phyloP scores from a whole-genome alignment of 2,888 invertebrate species.

The Nasonia oneida region DNA sequence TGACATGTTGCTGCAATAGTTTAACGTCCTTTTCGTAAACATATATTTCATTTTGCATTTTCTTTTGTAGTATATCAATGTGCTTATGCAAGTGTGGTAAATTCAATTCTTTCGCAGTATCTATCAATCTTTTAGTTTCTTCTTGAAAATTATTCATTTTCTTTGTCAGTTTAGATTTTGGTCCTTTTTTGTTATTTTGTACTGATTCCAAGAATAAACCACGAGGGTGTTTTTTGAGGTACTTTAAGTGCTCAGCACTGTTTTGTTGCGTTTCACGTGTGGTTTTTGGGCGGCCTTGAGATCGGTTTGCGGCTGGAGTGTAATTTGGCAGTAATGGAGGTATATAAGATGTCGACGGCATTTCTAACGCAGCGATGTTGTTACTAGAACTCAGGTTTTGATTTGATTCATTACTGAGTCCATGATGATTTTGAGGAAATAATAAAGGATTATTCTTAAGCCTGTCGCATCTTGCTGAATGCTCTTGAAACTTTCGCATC shows the following conservation, averaged over 20 bases:
- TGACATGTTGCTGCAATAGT: neutral
- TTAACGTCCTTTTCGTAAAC: neutral
- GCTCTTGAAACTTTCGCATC: conserved; percentile 30
- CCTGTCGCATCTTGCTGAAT: neutral
- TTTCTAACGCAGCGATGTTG: neutral
- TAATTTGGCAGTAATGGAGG: conserved; percentile 1
- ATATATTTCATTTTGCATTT: conserved; percentile 35
- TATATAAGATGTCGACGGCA: neutral
- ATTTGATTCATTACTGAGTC: neutral
- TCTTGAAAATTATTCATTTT: conserved; percentile 2
- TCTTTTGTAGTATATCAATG: conserved; percentile 47
- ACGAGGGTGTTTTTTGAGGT: neutral
- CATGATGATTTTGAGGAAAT: conserved; percentile 2
- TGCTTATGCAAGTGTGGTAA: conserved; percentile 25
- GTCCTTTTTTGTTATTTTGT: neutral
- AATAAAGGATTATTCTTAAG: conserved; percentile 44
- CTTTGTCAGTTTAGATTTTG: neutral
- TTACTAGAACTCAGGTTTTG: neutral
- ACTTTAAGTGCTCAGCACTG: neutral
- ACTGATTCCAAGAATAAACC: neutral
- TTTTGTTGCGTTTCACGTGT: neutral
- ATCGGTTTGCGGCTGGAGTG: neutral
- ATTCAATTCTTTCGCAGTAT: conserved; percentile 37
- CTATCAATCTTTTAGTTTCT: conserved; percentile 8
- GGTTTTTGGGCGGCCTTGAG: neutral